Evolutionary conservation across 2,113 vertebrate genomes (phyloP).

Genomic region (Thomomys bottae): DNA sequence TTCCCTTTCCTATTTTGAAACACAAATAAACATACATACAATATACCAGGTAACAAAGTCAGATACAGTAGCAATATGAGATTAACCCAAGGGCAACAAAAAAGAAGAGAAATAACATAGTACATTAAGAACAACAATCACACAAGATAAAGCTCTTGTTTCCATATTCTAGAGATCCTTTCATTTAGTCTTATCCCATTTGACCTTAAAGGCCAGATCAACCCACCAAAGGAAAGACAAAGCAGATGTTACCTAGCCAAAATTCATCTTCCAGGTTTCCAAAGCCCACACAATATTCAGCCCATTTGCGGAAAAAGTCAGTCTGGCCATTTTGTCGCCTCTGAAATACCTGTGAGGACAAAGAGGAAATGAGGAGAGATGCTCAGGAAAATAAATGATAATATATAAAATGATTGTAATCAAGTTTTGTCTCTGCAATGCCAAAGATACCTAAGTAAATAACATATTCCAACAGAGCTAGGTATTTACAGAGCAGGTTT

Average conservation of each 20-base stretch:
- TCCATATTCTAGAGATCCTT: too few species aligned
- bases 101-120: too few species aligned
- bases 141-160: too few species aligned
- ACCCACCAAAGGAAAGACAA: neutral
- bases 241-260: conserved; percentile 92
- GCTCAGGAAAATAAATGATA: neutral
- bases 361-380: neutral
- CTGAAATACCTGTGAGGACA: conserved; percentile 92
- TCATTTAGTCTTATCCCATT: too few species aligned
- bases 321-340: conserved; percentile 97
- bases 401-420: neutral
- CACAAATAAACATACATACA: too few species aligned
- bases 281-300: conserved; percentile 94
- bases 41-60: too few species aligned
- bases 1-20: too few species aligned
- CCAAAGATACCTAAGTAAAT: neutral
- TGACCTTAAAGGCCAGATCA: neutral
- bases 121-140: too few species aligned
- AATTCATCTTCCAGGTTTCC: conserved; percentile 98
- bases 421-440: neutral
- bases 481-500: accelerated
- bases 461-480: neutral
- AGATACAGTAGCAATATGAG: too few species aligned
- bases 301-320: conserved; percentile 97
- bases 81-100: too few species aligned